Evolutionary conservation across 2,888 invertebrate species (phyloP).

Genomic region (Loripinus fragilis): DNA sequence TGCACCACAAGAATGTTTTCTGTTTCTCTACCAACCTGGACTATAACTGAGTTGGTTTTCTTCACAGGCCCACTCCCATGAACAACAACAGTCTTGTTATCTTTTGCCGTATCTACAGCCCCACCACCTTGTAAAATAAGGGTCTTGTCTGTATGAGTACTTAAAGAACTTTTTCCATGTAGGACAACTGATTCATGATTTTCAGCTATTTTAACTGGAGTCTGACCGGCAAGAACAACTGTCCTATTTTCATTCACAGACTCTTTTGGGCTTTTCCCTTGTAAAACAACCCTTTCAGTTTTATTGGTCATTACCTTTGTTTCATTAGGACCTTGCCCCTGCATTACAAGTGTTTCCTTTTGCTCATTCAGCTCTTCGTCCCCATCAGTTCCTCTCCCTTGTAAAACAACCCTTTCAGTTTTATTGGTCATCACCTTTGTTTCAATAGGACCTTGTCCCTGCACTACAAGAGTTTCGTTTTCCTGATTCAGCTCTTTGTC

Average conservation of each 20-base stretch:
- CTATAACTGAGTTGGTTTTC: neutral
- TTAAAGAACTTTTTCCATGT: neutral
- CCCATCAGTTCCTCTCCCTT: neutral
- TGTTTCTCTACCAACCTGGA: neutral
- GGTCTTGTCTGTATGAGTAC: neutral
- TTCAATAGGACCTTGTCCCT: neutral
- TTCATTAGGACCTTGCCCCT: neutral
- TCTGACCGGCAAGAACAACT: neutral
- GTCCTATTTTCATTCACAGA: neutral
- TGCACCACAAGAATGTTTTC: neutral
- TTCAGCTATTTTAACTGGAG: too few relatives aligned
- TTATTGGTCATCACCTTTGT: neutral
- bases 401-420: neutral
- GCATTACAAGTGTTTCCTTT: neutral
- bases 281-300: neutral
- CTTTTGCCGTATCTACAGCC: neutral
- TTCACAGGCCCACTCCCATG: slow-evolving; percentile 6
- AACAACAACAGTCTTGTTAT: slow-evolving; percentile 24
- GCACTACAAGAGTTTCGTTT: neutral
- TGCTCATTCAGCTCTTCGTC: neutral
- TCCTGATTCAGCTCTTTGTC: neutral
- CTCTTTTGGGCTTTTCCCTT: neutral
- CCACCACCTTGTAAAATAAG: neutral
- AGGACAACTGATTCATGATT: neutral
- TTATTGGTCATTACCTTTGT: neutral